Evolutionary conservation across 2,888 invertebrate species (phyloP).

Genomic region (Carcina quercana): DNA sequence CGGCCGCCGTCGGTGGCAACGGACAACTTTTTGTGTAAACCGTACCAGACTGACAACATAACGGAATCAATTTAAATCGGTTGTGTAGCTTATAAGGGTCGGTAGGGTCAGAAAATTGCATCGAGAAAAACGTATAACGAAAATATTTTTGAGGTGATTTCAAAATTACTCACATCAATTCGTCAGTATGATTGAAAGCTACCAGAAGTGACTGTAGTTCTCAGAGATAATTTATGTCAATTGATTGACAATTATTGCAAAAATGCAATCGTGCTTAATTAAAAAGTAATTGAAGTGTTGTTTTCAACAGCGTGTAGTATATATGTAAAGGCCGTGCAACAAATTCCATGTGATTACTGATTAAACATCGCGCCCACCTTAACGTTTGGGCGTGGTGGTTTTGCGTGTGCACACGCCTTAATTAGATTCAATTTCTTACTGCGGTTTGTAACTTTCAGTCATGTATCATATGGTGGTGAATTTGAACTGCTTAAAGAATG

Average conservation of each 20-base stretch:
- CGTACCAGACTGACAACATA: conserved; percentile 28
- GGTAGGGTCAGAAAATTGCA: conserved; percentile 27
- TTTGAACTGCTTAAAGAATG: no score
- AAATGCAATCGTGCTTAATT: conserved; percentile 26
- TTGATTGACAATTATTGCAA: no score
- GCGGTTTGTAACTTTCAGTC: not conserved
- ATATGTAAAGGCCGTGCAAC: conserved; percentile 24
- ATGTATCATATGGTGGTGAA: no score
- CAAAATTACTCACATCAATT: no score
- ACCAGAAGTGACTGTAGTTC: no score
- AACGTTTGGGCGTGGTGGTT: conserved; percentile 12
- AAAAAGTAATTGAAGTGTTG: conserved; percentile 17
- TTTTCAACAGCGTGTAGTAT: conserved; percentile 24
- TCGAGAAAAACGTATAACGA: conserved; percentile 2
- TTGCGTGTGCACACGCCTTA: conserved; percentile 14
- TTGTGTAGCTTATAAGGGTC: conserved; percentile 35
- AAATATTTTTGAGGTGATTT: no score
- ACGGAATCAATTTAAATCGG: conserved; percentile 46
- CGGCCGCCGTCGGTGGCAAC: conserved; percentile 27
- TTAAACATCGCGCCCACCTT: conserved; percentile 21
- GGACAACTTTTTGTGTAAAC: conserved; percentile 46
- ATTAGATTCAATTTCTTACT: conserved; percentile 15
- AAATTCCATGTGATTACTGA: conserved; percentile 31
- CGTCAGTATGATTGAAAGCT: no score
- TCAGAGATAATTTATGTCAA: no score